A percentile compares a stretch with the other conserved stretches of the same genome.
Evolutionary conservation across 2,888 invertebrate genomes (phyloP).

Genomic region (Morinoia aosen): DNA sequence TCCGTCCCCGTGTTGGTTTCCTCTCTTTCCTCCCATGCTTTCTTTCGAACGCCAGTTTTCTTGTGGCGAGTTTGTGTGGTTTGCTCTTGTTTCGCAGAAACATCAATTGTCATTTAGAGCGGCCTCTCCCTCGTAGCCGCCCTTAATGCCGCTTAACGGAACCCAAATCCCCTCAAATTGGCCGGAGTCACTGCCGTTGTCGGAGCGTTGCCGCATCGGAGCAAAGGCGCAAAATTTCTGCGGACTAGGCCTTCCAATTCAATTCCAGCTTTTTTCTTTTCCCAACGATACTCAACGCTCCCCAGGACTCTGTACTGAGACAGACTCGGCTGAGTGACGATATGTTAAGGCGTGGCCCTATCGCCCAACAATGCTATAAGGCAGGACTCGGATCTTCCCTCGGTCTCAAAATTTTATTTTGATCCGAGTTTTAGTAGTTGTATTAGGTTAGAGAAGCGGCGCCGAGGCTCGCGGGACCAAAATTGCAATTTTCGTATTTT

Average conservation of each 20-base stretch:
- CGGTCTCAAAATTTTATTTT: not conserved
- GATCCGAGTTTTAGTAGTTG: not conserved
- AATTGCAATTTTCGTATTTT: not conserved
- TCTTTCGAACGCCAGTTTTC: not conserved
- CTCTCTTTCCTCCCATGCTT: not conserved
- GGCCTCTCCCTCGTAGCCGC: not conserved
- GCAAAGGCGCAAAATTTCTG: not conserved
- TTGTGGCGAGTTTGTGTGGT: not conserved
- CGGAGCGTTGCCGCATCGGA: not conserved
- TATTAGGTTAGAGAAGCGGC: not conserved
- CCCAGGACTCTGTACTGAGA: not conserved
- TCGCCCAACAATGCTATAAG: not conserved
- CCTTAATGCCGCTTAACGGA: not conserved
- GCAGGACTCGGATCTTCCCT: not conserved
- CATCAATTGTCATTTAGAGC: conserved; percentile 4
- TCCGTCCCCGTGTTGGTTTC: too few relatives aligned
- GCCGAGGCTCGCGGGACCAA: not conserved
- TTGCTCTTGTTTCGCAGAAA: not conserved
- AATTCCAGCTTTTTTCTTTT: not conserved
- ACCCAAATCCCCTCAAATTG: not conserved
- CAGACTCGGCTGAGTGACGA: not conserved
- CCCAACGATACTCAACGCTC: not conserved
- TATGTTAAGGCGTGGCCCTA: not conserved
- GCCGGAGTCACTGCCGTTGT: not conserved
- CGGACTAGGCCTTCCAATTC: not conserved